A percentile compares a stretch with the other conserved stretches of the same genome.
These are phyloP conservation scores for Lepidostoma basale DNA, from an alignment of 1,140 invertebrate species.

Conservation along the genomic window DNA sequence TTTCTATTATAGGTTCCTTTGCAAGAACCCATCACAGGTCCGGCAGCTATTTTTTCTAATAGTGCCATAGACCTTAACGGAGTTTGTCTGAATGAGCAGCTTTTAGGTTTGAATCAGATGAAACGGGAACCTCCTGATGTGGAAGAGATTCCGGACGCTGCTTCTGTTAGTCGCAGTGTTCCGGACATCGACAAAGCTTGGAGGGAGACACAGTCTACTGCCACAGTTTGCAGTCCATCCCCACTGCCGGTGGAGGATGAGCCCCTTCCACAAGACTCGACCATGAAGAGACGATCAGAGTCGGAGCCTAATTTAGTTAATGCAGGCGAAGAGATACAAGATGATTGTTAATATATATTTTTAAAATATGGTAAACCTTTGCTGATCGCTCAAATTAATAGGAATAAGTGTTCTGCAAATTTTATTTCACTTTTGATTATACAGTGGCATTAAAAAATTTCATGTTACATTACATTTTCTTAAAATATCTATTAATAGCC, in stretches of 20 bases:
- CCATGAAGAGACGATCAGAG: slow-evolving; percentile 54
- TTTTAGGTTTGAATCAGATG: slow-evolving; percentile 60
- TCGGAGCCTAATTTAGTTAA: slow-evolving; percentile 59
- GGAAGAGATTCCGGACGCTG: slow-evolving; percentile 51
- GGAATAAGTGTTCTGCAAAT: neutral
- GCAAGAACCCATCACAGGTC: slow-evolving; percentile 62
- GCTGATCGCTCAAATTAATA: neutral
- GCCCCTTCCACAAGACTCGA: slow-evolving; percentile 48
- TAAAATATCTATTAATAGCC: too few relatives aligned
- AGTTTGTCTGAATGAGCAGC: slow-evolving; percentile 74
- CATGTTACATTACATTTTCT: too few relatives aligned
- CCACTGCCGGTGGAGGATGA: slow-evolving; percentile 48
- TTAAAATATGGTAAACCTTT: neutral
- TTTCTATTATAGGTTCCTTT: slow-evolving; percentile 50
- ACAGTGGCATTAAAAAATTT: too few relatives aligned
- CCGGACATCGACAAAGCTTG: slow-evolving; percentile 54
- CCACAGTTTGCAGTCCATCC: slow-evolving; percentile 41
- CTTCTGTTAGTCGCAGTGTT: slow-evolving; percentile 54
- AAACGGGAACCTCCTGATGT: slow-evolving; percentile 54
- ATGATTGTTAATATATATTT: slow-evolving; percentile 33
- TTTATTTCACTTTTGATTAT: neutral
- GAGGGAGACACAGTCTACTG: slow-evolving; percentile 40
- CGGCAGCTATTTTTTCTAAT: slow-evolving; percentile 84
- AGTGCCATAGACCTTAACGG: slow-evolving; percentile 86
- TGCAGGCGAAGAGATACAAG: slow-evolving; percentile 49